Evolutionary conservation across 2,888 invertebrate genomes (phyloP).

Genomic region (Leptothorax acervorum): DNA sequence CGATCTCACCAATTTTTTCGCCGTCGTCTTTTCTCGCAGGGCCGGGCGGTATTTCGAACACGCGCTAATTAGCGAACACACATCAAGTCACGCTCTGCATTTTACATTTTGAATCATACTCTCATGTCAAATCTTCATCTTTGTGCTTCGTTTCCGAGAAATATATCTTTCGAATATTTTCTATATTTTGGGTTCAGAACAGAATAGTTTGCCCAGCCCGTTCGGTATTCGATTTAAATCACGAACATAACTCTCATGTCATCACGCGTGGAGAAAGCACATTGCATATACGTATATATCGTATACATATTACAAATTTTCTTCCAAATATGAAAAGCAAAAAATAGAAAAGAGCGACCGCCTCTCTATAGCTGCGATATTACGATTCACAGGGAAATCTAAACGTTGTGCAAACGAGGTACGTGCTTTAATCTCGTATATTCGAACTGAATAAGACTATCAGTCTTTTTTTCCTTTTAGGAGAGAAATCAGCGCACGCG

Average conservation of each 20-base stretch:
- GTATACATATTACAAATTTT: conserved; percentile 26
- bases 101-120: conserved; percentile 1
- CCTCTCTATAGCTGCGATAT: conserved; percentile 34
- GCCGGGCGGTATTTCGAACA: conserved; percentile 11
- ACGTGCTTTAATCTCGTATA: conserved; percentile 45
- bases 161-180: conserved; percentile 19
- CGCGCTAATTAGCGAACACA: not conserved
- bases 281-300: conserved; percentile 42
- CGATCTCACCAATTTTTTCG: conserved; percentile 51
- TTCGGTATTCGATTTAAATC: not conserved
- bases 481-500: conserved; percentile 62
- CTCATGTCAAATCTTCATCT: not conserved
- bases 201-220: conserved; percentile 18
- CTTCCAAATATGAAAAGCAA: conserved; percentile 62
- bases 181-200: not conserved
- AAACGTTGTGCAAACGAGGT: conserved; percentile 56
- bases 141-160: not conserved
- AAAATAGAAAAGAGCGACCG: conserved; percentile 10
- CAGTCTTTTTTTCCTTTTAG: conserved; percentile 68
- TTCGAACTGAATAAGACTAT: conserved; percentile 69
- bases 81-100: not conserved
- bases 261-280: conserved; percentile 55
- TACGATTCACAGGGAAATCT: conserved; percentile 59
- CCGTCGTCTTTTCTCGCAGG: conserved; percentile 27
- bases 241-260: conserved; percentile 18